Evolutionary conservation across 2,888 invertebrate genomes (phyloP), one percentile per base, ranked within the genome.

Genomic region (Meta bourneti): DNA sequence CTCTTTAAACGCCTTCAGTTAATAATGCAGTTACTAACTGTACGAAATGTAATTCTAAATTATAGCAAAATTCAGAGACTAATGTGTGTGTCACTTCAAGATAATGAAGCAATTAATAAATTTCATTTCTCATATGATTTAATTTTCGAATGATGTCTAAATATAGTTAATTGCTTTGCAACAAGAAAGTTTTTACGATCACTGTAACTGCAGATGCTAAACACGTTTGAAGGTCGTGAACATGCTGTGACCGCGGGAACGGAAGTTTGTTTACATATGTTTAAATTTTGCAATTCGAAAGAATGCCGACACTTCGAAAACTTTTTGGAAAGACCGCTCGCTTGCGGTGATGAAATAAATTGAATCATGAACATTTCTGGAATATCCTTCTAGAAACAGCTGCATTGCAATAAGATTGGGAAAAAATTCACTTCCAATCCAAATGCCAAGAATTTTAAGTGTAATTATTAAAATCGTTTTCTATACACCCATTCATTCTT

Each of bases 1-100:
- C 78, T 78, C 61, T 34, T 51, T 49, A 19, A 86, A 87, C 87
- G 87, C 87, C 87, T 87, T 79, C 87, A 87, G 87, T 79, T 74
- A 79, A 87, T 20, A 7, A 51, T 70, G 48, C 87, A 79, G 87
- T 80, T 80, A 87, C 20, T 9, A 7, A 16, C 7, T 71, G 49
- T 52, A 11, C 6, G 11, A 52, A 77, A 7, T 7, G 61, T 16
- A 61, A 61, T 16, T 16, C 4, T 5, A 61, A 61, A 34, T 34
- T 34, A 4, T 34, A 34, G 34, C 34, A 34, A 2, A 34, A 34
- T 34, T 34, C 34, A 34, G 4, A 34, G 34, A 34, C 34, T 34
- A 34, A 2, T 34, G 34, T 34, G 4, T 34, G 34, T 4, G 34
- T 1, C 4, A 34, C 4, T 34, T 34, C 34, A 34, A 34, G 34